phyloP scores from a whole-genome alignment of 2,797 vertebrate species.

The Darevskia nairensis region DNA sequence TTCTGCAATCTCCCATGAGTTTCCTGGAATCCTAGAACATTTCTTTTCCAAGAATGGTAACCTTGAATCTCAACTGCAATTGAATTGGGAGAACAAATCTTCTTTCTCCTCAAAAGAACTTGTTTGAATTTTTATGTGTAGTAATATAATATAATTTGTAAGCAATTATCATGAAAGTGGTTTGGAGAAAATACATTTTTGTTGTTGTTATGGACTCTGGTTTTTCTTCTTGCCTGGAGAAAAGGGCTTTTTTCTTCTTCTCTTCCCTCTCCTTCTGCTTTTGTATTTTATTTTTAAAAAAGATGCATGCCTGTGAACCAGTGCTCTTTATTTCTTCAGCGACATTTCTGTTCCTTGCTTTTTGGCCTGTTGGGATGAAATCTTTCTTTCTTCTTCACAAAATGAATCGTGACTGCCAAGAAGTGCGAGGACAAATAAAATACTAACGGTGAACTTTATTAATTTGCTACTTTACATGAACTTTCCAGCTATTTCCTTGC shows the following conservation, averaged over 20 bases:
- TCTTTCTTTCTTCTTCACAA: not conserved
- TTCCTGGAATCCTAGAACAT: not conserved
- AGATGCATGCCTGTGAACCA: constrained; percentile 19
- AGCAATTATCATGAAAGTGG: constrained; percentile 32
- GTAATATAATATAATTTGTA: constrained; percentile 3
- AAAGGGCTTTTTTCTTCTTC: not conserved
- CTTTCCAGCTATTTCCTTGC: constrained; percentile 39
- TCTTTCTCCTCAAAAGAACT: not conserved
- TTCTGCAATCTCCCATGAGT: not conserved
- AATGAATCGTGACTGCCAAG: constrained; percentile 2
- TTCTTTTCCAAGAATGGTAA: not conserved
- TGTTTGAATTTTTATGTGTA: not conserved
- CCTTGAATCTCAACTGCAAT: not conserved
- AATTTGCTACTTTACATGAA: constrained; percentile 31
- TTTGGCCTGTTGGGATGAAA: not conserved
- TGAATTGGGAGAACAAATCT: not conserved
- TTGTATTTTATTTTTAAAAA: constrained; percentile 1
- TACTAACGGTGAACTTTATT: not conserved
- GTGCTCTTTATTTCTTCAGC: constrained; percentile 37
- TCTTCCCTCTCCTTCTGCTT: too few species aligned
- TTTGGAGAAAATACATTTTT: constrained; percentile 33
- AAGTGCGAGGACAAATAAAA: not conserved
- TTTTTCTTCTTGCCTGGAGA: constrained; percentile 20
- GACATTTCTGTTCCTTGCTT: not conserved
- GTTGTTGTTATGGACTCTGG: constrained; percentile 12